Evolutionary conservation across 2,888 invertebrate species (phyloP), one percentile per base, ranked within the genome.

Genomic region (Andrena chrysosceles): DNA sequence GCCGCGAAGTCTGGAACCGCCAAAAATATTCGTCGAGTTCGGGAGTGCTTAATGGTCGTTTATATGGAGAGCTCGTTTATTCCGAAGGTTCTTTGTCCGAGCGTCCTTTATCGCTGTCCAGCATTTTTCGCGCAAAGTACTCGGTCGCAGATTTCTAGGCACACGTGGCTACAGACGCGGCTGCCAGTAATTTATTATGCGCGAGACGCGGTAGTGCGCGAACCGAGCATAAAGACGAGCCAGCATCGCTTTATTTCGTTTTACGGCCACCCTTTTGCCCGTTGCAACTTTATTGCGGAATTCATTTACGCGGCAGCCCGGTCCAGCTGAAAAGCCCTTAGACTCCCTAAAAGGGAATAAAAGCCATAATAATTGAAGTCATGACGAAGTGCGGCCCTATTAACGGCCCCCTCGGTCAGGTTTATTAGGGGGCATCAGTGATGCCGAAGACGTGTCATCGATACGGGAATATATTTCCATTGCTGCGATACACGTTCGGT

Each of bases 201-300:
- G 56, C 56, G 83, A 71, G 77, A 74, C 26, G 70, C 62, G 70
- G 29, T 60, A 63, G 73, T 33, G 75, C 68, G 73, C 77, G 70
- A 82, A 74, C 49, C 49, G 33, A 69, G 82, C 82, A 83, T 77
- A 82, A 77, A 76, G 83, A 77, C 83, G 70, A 83, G 74, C 60
- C 63, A 66, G 66, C 77, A 29, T 69, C 84, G 75, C 69, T 83
- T 84, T 83, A 84, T 83, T 83, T 83, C 75, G 70, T 76, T 77
- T 79, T 62, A 72, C 52, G 68, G 83, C 54, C 52, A 54, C 76
- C 76, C 71, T 83, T 56, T 84, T 79, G 72, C 54, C 42, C 60
- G 69, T 35, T 76, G 78, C 77, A 67, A 81, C 85, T 85, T 84
- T 85, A 83, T 79, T 76, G 84, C 76, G 79, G 70, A 84, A 83